Percentiles rank a stretch among this genome's conserved stretches.
Conservation (phyloP, 2,888 invertebrate species). For the Eristalis pertinax region DNA sequence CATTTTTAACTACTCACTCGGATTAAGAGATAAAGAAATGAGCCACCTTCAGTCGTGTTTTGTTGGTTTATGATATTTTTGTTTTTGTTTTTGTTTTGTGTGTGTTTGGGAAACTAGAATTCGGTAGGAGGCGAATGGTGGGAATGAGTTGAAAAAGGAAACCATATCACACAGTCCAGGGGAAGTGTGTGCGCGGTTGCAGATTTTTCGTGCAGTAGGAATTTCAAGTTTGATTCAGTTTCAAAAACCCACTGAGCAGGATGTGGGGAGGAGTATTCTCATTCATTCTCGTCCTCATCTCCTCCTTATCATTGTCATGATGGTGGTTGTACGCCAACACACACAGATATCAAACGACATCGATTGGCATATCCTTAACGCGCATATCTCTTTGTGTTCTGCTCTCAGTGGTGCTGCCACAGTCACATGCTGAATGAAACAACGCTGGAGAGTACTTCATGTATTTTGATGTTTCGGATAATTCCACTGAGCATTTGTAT, state of each 20-base stretch:
- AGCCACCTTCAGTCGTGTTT: conserved; percentile 41
- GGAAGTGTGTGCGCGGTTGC: conserved; percentile 44
- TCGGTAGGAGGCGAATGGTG: conserved; percentile 27
- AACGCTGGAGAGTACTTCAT: conserved; percentile 48
- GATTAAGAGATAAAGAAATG: conserved; percentile 49
- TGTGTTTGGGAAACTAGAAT: conserved; percentile 28
- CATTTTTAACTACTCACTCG: conserved; percentile 33
- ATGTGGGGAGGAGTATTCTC: conserved; percentile 57
- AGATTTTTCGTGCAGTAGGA: conserved; percentile 29
- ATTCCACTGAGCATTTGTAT: conserved; percentile 55
- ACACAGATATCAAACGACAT: conserved; percentile 65
- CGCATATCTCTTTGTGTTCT: conserved; percentile 71
- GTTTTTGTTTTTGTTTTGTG: conserved; percentile 19
- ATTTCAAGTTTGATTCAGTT: conserved; percentile 35
- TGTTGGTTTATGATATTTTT: too few species aligned
- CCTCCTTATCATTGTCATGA: conserved; percentile 42
- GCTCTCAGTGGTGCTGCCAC: conserved; percentile 59
- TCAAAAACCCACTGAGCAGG: conserved; percentile 36
- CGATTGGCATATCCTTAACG: conserved; percentile 71
- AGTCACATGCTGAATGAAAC: conserved; percentile 48
- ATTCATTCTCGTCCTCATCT: conserved; percentile 19
- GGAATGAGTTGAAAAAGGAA: conserved; percentile 40
- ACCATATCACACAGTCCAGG: conserved; percentile 44
- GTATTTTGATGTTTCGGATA: conserved; percentile 52
- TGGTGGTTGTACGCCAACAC: conserved; percentile 61